Conservation (phyloP, 2,797 vertebrate species). For the Rhinatrema bivittatum region DNA sequence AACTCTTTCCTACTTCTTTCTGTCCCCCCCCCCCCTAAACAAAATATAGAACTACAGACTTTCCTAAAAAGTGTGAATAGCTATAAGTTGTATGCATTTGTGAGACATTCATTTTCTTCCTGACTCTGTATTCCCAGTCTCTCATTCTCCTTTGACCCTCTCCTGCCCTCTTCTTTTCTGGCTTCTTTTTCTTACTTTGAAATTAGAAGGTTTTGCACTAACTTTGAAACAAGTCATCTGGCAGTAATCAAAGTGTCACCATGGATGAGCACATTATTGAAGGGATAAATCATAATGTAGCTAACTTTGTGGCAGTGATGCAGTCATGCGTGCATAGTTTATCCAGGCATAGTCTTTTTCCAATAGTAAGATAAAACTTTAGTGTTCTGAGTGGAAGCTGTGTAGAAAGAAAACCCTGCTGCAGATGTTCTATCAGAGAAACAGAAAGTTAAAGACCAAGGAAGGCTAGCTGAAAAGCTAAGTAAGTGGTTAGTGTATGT, state of each 20-base stretch:
- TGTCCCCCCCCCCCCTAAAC: too few relatives aligned
- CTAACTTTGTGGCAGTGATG: not conserved
- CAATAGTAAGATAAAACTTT: slow-evolving; percentile 9
- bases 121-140: not conserved
- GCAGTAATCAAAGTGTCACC: not conserved
- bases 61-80: too few relatives aligned
- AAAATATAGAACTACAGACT: too few relatives aligned
- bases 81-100: too few relatives aligned
- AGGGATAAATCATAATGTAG: not conserved
- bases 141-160: not conserved
- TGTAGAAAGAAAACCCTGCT: slow-evolving; percentile 1
- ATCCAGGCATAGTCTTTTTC: not conserved
- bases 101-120: not conserved
- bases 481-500: not conserved
- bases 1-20: too few relatives aligned
- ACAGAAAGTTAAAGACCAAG: too few relatives aligned
- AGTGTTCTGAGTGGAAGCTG: not conserved
- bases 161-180: not conserved
- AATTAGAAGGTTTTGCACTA: not conserved
- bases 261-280: not conserved
- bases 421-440: not conserved
- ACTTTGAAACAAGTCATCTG: not conserved
- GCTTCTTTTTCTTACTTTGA: too few relatives aligned
- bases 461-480: not conserved
- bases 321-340: not conserved